Evolutionary conservation across 2,113 vertebrate species (phyloP), one percentile per base, ranked within the genome.

Genomic region (Clinocottus analis): DNA sequence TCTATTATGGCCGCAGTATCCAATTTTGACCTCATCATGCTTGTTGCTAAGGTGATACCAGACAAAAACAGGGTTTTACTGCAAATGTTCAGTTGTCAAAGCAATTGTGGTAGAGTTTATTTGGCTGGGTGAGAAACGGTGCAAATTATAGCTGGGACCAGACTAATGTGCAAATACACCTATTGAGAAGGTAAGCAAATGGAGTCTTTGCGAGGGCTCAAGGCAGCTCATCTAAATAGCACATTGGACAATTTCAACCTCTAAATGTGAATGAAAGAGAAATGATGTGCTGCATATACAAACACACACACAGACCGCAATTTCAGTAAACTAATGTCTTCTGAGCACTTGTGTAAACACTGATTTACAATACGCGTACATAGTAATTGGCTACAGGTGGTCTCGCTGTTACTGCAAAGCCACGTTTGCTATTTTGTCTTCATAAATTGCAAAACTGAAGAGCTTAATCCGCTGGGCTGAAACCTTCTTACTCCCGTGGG

Each of bases 121-220:
- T 77, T 86, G 65, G 59, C 35, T 59, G 27, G 37, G 70, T 19
- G 47, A 83, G 62, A 73, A 1, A 63, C 7, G 49, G 63, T 53
- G 53, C 60, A 83, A 85, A 80, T 87, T 74, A 85, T 81, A 69
- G 69, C 21, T 45, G n/a, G 43, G 56, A 53, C 51, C 41, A 68
- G 72, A 84, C 61, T 84, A 79, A 88, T 85, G 76, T 83, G 75
- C 76, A 87, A 89, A 90, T 61, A 83, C 53, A 77, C 64, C 76
- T 79, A 83, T 72, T 90, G 83, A 90, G 82, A 89, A 82, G 25
- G 66, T 71, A 87, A 84, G 77, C 81, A 86, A 91, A 88, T 90
- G 55, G 89, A 79, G 75, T 37, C 73, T 64, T 84, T 59, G 70
- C 41, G 63, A 80, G 31, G 35, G 72, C 75, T 90, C 43, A 76